Evolutionary conservation across 2,888 invertebrate genomes (phyloP).

Genomic region (Liodrosophila aerea): DNA sequence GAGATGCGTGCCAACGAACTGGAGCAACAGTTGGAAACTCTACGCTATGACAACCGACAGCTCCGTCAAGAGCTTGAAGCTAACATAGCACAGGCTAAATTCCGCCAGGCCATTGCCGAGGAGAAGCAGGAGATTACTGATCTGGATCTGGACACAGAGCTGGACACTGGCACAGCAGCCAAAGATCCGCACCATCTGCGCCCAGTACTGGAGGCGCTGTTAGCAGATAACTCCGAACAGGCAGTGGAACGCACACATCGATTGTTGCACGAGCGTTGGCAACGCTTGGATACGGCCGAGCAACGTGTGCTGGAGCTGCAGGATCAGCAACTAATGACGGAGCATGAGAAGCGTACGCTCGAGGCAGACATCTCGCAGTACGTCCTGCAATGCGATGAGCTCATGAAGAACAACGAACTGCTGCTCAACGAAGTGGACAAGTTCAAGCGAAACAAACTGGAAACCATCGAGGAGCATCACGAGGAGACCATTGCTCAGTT

Average conservation of each 20-base stretch:
- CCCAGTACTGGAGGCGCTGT: slow-evolving; percentile 60
- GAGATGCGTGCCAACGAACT: slow-evolving; percentile 70
- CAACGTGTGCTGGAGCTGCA: slow-evolving; percentile 75
- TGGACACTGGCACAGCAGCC: slow-evolving; percentile 26
- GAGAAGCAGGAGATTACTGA: slow-evolving; percentile 80
- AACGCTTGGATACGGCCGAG: slow-evolving; percentile 84
- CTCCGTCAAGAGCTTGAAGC: slow-evolving; percentile 69
- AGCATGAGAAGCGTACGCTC: slow-evolving; percentile 84
- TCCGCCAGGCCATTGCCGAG: slow-evolving; percentile 72
- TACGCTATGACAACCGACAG: slow-evolving; percentile 67
- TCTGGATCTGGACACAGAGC: slow-evolving; percentile 67
- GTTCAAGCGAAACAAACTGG: slow-evolving; percentile 85
- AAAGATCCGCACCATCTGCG: slow-evolving; percentile 67
- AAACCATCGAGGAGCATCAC: slow-evolving; percentile 88
- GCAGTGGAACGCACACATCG: slow-evolving; percentile 82
- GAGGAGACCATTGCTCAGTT: slow-evolving; percentile 87
- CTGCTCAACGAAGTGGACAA: slow-evolving; percentile 87
- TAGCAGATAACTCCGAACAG: slow-evolving; percentile 37
- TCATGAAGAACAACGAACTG: slow-evolving; percentile 88
- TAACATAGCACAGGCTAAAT: slow-evolving; percentile 67
- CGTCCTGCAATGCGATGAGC: slow-evolving; percentile 86
- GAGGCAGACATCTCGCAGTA: slow-evolving; percentile 83
- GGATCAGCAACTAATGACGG: slow-evolving; percentile 83
- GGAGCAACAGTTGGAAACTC: slow-evolving; percentile 66
- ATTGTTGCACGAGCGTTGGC: slow-evolving; percentile 83